Evolutionary conservation across 1,140 invertebrate species (phyloP), one percentile per base, ranked within the genome.

Genomic region (Drosophila simulans): DNA sequence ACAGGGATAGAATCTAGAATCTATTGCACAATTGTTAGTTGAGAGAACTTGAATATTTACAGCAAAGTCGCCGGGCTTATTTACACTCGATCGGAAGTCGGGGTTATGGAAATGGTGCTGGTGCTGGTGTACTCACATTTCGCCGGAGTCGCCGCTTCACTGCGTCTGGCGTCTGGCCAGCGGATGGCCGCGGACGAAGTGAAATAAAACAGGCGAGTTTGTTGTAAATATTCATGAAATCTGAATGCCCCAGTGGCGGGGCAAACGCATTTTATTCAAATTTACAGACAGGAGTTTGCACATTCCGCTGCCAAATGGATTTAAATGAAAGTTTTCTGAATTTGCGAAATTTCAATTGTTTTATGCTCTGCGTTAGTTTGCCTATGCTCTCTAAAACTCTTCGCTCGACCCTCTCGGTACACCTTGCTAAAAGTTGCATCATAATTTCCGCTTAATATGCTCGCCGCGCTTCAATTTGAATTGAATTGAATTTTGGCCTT

Each of bases 341-440:
- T 68, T 56, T 62, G 45, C 43, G 40, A 70, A 70, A 63, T 56
- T 77, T 51, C 11, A 77, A 62, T 70, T 75, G 46, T 68, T 54
- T 58, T 76, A 54, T 74, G 25, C 40, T 75, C 55, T 77, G 73
- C 73, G 73, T 75, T 76, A 77, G 73, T 54, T 69, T 49, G 39
- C 56, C 34, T 75, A 40, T 53, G 62, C 56, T 83, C 64, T 22
- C 53, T 27, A 58, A 39, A 25, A 35, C 20, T 17, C 54, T 55
- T 27, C 35, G 52, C 55, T 64, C 46, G 40, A 55, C 59, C 65
- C 49, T 80, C 42, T 57, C 68, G 60, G 69, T 88, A 77, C 79
- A 86, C 88, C 65, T 82, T 81, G 59, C 85, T 89, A 76, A 77
- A 80, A 77, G 70, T 90, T 89, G 84, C 84, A 89, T 89, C 84